A percentile compares a stretch with the other conserved stretches of the same genome.
These are phyloP conservation scores for Oxyruncus cristatus DNA, from an alignment of 2,113 vertebrate genomes.

Conservation along the genomic window DNA sequence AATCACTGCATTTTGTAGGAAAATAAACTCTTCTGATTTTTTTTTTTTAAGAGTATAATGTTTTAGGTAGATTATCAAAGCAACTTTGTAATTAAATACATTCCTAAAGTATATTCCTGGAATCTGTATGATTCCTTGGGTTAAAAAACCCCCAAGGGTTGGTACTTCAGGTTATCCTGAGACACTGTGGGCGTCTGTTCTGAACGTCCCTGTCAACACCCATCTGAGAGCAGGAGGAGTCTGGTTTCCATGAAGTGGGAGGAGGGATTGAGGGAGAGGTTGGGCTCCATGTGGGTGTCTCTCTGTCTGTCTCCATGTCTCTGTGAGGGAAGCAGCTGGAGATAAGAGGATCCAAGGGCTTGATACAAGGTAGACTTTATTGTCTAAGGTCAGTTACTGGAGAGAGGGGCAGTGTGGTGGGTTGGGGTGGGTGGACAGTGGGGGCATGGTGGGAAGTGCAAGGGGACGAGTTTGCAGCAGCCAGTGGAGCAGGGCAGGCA, in stretches of 20 bases:
- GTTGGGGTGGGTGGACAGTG: no score
- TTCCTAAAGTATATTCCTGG: not conserved
- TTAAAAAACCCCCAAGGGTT: no score
- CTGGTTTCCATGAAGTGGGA: not conserved
- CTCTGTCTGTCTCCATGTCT: no score
- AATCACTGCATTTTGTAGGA: not conserved
- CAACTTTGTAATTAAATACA: not conserved
- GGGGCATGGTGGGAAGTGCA: no score
- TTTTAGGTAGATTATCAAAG: not conserved
- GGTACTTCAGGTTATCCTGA: not conserved
- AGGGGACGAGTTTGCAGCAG: no score
- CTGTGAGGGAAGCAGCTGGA: not conserved
- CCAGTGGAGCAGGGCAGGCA: accelerated
- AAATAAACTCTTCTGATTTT: not conserved
- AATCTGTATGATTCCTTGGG: not conserved
- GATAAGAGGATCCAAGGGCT: not conserved
- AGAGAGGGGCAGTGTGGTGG: no score
- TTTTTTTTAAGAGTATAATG: not conserved
- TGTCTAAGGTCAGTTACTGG: no score
- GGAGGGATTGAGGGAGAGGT: accelerated
- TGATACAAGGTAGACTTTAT: accelerated
- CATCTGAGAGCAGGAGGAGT: not conserved
- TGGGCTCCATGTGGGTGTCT: not conserved
- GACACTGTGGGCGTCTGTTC: not conserved
- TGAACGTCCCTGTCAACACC: not conserved